phyloP scores from a whole-genome alignment of 2,797 vertebrate species.

The Eutrigla gurnardus region DNA sequence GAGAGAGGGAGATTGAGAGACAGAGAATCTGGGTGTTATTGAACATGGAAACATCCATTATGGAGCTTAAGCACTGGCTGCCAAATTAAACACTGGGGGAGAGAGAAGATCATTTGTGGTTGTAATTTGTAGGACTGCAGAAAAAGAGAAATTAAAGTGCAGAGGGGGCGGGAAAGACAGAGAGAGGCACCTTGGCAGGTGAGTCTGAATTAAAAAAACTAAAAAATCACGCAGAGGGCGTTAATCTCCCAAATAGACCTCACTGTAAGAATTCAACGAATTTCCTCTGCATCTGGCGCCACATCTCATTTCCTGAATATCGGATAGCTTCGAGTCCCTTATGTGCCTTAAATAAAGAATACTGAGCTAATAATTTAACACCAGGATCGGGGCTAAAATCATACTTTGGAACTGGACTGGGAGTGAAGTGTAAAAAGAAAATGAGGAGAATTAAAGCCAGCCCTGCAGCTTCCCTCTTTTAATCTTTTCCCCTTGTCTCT shows the following conservation, averaged over 20 bases:
- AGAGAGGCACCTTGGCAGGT: slow-evolving; percentile 64
- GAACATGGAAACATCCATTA: slow-evolving; percentile 72
- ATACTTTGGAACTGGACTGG: slow-evolving; percentile 32
- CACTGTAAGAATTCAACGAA: slow-evolving; percentile 69
- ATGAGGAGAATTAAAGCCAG: slow-evolving; percentile 46
- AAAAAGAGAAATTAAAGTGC: slow-evolving; percentile 23
- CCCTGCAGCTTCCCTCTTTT: slow-evolving; percentile 48
- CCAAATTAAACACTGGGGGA: slow-evolving; percentile 66
- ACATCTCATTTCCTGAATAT: slow-evolving; percentile 61
- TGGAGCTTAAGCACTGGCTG: slow-evolving; percentile 55
- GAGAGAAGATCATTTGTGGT: slow-evolving; percentile 64
- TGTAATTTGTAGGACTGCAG: slow-evolving; percentile 59
- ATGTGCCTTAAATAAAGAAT: slow-evolving; percentile 69
- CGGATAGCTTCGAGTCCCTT: slow-evolving; percentile 58
- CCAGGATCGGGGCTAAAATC: slow-evolving; percentile 61
- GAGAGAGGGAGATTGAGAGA: not conserved
- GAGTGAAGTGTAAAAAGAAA: slow-evolving; percentile 38
- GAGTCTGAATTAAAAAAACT: slow-evolving; percentile 58
- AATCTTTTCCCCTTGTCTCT: slow-evolving; percentile 62
- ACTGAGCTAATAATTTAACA: slow-evolving; percentile 64
- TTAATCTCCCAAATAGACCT: slow-evolving; percentile 58
- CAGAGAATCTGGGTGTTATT: slow-evolving; percentile 45
- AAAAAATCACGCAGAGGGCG: slow-evolving; percentile 52
- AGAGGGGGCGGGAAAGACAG: slow-evolving; percentile 5
- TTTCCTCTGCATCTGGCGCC: slow-evolving; percentile 51